Base-by-base conservation (phyloP, 2,888 invertebrate species). In the Hetaerina titia region DNA sequence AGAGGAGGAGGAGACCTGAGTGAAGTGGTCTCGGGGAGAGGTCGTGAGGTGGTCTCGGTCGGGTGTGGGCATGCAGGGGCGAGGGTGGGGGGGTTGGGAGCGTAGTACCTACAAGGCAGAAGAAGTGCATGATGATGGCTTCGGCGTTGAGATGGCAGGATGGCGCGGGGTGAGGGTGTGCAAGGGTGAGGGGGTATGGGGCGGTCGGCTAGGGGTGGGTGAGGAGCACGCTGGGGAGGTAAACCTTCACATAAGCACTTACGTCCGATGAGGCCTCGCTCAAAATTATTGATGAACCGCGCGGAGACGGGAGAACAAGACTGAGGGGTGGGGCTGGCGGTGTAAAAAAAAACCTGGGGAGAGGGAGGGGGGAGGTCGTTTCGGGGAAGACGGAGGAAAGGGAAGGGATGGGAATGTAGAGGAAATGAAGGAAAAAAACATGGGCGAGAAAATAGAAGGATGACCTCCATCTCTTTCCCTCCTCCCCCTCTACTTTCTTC, bases 171-270 rank as follows among this genome's bases (percentile, higher is more conserved):
- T 2, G 69, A 9, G 22, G 19, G 0, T 22, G 69, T 5, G n/a
- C n/a, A 22, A 45, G 45, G 1, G 15, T 8, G 8, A 69, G 69
- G 19, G 22, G 81, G 81, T n/a, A n/a, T n/a, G n/a, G n/a, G 81
- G 31, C 25, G n/a, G 81, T 7, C 6, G 22, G 89, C 56, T 45
- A 63, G 19, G 64, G 63, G 19, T 22, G 60, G 60, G 25, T 25
- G 60, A 60, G 25, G 90, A 90, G 45, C 45, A 4, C 45, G 45
- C 45, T 45, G 64, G 45, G 64, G 64, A 64, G 90, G 17, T 8
- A 45, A 92, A 74, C 92, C n/a, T 56, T 57, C 92, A 57, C 56
- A 92, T 74, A 92, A 92, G 92, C 92, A 92, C 92, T 92, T 92
- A 56, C 22, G 69, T 92, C 19, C 92, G 92, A 92, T 92, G 92